Percentiles rank a stretch among this genome's conserved stretches.
These are phyloP conservation scores for Phyllostomus discolor DNA, from an alignment of 2,113 vertebrate species.

Conservation along the genomic window DNA sequence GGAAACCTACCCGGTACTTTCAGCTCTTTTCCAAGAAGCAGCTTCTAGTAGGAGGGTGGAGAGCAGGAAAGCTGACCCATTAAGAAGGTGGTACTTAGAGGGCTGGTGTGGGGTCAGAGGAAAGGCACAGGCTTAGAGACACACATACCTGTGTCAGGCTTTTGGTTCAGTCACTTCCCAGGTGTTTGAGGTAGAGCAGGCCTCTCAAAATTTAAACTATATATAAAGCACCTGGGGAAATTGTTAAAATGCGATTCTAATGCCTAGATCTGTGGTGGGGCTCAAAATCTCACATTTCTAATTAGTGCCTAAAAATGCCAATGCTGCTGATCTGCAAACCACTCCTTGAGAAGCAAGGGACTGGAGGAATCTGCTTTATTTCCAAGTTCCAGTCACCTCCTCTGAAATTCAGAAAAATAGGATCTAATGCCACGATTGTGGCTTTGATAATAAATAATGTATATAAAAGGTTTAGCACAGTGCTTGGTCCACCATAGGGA, in stretches of 20 bases:
- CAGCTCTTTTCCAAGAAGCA: not conserved
- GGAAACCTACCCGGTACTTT: too few species aligned
- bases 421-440: not conserved
- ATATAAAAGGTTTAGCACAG: not conserved
- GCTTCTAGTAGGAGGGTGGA: not conserved
- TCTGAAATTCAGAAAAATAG: not conserved
- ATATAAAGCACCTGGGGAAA: not conserved
- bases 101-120: rapidly evolving
- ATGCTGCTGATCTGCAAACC: not conserved
- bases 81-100: not conserved
- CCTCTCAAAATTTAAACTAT: not conserved
- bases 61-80: too few species aligned
- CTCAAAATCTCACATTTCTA: not conserved
- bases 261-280: not conserved
- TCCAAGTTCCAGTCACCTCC: not conserved
- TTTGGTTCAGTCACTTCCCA: not conserved
- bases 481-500: not conserved
- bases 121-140: not conserved
- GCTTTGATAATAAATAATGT: not conserved
- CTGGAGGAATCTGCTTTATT: not conserved
- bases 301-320: not conserved
- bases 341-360: not conserved
- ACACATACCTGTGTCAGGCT: not conserved
- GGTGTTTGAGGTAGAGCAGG: not conserved
- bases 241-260: not conserved